A percentile compares a stretch with the other conserved stretches of the same genome.
Conservation (phyloP, 1,140 invertebrate species). For the Steinernema feltiae region DNA sequence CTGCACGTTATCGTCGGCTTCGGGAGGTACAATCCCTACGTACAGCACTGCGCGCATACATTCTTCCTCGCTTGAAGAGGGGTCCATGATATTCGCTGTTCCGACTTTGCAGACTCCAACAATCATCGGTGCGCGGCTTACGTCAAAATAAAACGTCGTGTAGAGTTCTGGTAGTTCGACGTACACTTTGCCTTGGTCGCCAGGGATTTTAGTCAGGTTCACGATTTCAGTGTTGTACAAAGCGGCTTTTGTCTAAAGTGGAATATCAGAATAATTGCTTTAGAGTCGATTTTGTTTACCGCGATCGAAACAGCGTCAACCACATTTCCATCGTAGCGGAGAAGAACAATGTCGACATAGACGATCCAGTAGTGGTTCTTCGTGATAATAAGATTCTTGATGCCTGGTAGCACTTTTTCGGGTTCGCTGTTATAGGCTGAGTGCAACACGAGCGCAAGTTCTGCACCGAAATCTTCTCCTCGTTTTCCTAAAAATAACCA, state of each 20-base stretch:
- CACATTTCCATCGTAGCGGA: constrained; percentile 29
- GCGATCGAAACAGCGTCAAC: constrained; percentile 26
- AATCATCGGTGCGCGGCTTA: constrained; percentile 9
- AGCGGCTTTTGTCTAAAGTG: constrained; percentile 28
- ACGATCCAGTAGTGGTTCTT: constrained; percentile 27
- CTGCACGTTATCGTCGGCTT: not conserved
- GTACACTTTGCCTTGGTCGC: constrained; percentile 21
- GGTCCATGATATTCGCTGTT: constrained; percentile 25
- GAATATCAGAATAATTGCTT: not conserved
- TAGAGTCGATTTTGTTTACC: constrained; percentile 12
- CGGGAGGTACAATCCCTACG: not conserved
- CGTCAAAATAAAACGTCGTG: constrained; percentile 10
- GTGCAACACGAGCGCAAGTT: constrained; percentile 22
- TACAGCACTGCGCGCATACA: constrained; percentile 21
- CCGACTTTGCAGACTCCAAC: constrained; percentile 24
- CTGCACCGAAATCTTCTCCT: constrained; percentile 20
- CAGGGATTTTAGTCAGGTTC: constrained; percentile 15
- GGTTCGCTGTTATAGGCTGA: constrained; percentile 33
- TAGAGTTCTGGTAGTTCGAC: constrained; percentile 24
- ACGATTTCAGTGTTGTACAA: constrained; percentile 26
- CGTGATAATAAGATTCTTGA: constrained; percentile 25
- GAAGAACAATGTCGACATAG: constrained; percentile 25
- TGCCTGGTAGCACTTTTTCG: constrained; percentile 20
- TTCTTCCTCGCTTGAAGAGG: constrained; percentile 20
- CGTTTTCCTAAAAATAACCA: constrained; percentile 27